A percentile compares a stretch with the other conserved stretches of the same genome.
These are phyloP conservation scores for Drosophila meridionalis DNA, from an alignment of 2,888 invertebrate genomes.

Conservation along the genomic window DNA sequence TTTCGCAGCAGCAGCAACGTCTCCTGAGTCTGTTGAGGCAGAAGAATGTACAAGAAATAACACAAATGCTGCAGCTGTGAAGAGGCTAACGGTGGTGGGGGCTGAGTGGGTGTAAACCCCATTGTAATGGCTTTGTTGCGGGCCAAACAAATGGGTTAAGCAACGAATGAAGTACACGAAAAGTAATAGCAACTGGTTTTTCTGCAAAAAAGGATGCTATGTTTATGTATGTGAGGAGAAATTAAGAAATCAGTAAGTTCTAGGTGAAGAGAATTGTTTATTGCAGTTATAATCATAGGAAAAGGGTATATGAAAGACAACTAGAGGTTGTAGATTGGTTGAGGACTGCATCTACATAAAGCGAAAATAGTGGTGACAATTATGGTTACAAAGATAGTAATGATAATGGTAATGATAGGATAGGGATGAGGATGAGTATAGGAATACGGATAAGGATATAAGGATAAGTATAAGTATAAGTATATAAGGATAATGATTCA, in stretches of 20 bases:
- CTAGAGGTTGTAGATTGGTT: background rate
- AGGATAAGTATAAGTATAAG: background rate
- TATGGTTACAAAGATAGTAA: background rate
- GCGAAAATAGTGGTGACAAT: background rate
- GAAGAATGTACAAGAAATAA: constrained; percentile 34
- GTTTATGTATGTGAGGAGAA: background rate
- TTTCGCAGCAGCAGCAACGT: constrained; percentile 37
- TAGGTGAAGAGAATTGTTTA: background rate
- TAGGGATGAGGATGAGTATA: background rate
- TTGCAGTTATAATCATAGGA: background rate
- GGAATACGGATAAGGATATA: background rate
- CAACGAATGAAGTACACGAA: constrained; percentile 48
- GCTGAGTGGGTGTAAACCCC: constrained; percentile 4
- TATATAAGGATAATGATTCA: background rate
- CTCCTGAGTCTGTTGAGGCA: constrained; percentile 54
- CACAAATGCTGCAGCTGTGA: constrained; percentile 55
- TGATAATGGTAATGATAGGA: background rate
- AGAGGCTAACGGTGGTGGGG: background rate
- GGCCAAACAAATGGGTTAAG: constrained; percentile 57
- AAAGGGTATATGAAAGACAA: background rate
- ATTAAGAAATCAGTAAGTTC: background rate
- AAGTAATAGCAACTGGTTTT: constrained; percentile 26
- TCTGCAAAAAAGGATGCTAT: background rate
- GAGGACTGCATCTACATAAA: background rate
- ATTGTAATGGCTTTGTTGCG: constrained; percentile 39